Percentiles rank a stretch among this genome's conserved stretches.
Conservation (phyloP, 2,797 vertebrate species). For the Hyperoplus lanceolatus region DNA sequence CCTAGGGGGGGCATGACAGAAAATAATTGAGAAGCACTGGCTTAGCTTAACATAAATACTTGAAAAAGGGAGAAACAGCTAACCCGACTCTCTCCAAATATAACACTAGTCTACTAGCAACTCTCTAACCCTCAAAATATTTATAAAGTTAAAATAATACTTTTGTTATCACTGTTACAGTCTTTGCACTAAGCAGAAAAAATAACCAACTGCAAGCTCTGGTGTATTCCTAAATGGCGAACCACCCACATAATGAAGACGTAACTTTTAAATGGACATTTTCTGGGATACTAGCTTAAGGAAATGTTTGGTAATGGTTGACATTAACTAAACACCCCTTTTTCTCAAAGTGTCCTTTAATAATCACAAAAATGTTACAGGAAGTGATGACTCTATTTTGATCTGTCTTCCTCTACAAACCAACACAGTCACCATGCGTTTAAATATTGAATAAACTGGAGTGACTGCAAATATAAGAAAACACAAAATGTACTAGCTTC, state of each 20-base stretch:
- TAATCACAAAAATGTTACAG: neutral
- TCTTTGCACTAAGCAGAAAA: neutral
- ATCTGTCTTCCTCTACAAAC: conserved; percentile 4
- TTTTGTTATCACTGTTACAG: neutral
- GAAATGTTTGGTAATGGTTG: too few relatives aligned
- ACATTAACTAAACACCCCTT: neutral
- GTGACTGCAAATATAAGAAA: conserved; percentile 41
- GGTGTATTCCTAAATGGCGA: neutral
- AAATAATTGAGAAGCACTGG: too few relatives aligned
- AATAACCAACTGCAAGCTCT: neutral
- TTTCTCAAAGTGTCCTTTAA: neutral
- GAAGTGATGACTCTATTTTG: conserved; percentile 23
- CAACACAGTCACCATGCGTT: conserved; percentile 14
- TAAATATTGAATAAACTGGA: conserved; percentile 30
- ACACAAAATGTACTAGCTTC: conserved; percentile 39
- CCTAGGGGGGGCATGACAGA: too few relatives aligned
- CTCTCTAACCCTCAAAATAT: neutral
- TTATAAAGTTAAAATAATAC: neutral
- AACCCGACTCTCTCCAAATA: neutral
- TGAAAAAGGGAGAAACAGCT: neutral
- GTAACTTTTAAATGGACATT: neutral
- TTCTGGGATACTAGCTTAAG: neutral
- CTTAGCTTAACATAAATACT: neutral
- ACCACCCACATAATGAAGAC: neutral
- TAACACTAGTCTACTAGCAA: neutral